phyloP scores from a whole-genome alignment of 2,888 invertebrate genomes.

The Agrenia bidenticulata region DNA sequence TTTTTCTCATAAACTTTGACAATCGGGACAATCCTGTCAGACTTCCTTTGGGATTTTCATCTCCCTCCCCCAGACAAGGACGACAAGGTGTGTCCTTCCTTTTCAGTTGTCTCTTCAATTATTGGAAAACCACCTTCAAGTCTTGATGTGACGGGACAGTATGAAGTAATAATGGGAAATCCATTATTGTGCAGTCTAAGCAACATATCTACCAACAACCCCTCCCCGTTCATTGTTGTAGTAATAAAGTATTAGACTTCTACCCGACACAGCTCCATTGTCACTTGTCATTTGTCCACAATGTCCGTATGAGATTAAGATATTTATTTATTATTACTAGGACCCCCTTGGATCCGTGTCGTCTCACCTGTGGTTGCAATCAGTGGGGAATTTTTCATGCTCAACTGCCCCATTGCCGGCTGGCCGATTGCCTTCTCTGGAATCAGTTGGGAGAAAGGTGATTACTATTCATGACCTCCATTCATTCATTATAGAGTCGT shows the following conservation, averaged over 20 bases:
- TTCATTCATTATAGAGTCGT: neutral
- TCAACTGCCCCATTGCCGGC: constrained; percentile 59
- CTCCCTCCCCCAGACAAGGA: neutral
- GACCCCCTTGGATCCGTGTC: constrained; percentile 57
- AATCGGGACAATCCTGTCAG: neutral
- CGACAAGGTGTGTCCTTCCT: too few relatives aligned
- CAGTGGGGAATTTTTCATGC: constrained; percentile 56
- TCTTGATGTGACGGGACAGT: too few relatives aligned
- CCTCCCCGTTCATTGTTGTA: too few relatives aligned
- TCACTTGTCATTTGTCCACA: constrained; percentile 13
- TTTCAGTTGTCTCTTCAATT: constrained; percentile 10
- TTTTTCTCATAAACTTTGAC: constrained; percentile 9
- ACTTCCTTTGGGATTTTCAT: neutral
- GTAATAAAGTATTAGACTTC: too few relatives aligned
- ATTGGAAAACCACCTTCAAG: neutral
- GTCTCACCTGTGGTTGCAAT: constrained; percentile 59
- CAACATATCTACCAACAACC: too few relatives aligned
- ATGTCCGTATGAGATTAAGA: constrained; percentile 1
- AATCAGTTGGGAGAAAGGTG: constrained; percentile 59
- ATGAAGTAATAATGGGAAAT: too few relatives aligned
- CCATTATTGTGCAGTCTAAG: too few relatives aligned
- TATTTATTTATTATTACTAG: constrained; percentile 51
- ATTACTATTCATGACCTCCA: constrained; percentile 10
- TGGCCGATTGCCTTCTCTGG: constrained; percentile 56
- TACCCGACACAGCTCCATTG: too few relatives aligned